phyloP scores from a whole-genome alignment of 1,140 invertebrate species.

The Brachionus rubens region DNA sequence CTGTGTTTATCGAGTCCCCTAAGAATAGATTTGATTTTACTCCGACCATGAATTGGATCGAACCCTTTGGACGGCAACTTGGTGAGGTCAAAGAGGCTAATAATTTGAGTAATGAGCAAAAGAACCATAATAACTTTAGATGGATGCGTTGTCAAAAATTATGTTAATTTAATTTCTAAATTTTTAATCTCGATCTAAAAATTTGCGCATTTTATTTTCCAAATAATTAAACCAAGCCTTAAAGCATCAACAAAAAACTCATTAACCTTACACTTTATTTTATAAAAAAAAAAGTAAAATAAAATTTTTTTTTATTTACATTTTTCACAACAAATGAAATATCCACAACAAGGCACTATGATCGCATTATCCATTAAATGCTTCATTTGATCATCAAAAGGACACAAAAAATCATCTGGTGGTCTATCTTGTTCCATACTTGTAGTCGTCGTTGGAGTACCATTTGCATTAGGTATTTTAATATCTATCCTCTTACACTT shows the following conservation, averaged over 20 bases:
- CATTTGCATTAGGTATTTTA: neutral
- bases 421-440: conserved; percentile 4
- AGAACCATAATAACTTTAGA: too few species aligned
- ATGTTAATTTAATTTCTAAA: too few species aligned
- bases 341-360: conserved; percentile 44
- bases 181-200: too few species aligned
- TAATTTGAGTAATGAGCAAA: too few species aligned
- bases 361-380: conserved; percentile 41
- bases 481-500: conserved; percentile 15
- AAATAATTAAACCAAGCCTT: too few species aligned
- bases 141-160: too few species aligned
- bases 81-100: too few species aligned
- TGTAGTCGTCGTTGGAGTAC: neutral
- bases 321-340: conserved; percentile 46
- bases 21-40: too few species aligned
- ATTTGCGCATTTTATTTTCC: too few species aligned
- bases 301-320: neutral
- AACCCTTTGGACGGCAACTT: too few species aligned
- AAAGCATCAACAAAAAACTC: neutral
- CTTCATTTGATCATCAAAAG: conserved; percentile 25
- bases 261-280: neutral
- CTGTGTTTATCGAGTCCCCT: too few species aligned
- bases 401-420: conserved; percentile 30
- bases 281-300: neutral
- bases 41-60: too few species aligned